phyloP scores from a whole-genome alignment of 2,888 invertebrate species.

The Erebia palarica region DNA sequence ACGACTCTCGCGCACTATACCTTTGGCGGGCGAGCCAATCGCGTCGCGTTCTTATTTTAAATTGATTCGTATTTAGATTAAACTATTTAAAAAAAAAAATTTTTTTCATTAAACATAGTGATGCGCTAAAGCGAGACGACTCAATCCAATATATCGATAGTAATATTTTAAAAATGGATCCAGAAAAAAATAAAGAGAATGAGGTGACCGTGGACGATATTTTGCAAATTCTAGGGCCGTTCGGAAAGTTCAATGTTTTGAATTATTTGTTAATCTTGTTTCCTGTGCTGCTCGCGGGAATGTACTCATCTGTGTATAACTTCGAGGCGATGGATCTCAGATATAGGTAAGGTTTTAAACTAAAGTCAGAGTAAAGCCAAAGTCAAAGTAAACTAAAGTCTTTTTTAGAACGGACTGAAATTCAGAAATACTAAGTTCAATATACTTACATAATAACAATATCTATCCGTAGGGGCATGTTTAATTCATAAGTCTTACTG shows the following conservation, averaged over 20 bases:
- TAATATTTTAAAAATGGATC: constrained; percentile 60
- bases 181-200: constrained; percentile 61
- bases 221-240: constrained; percentile 67
- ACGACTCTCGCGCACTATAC: constrained; percentile 58
- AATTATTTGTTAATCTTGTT: constrained; percentile 68
- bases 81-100: not conserved
- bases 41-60: constrained; percentile 46
- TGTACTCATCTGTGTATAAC: constrained; percentile 75
- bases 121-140: constrained; percentile 30
- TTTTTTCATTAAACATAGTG: constrained; percentile 22
- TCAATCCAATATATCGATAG: not conserved
- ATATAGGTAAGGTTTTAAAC: constrained; percentile 59
- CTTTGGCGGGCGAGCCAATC: constrained; percentile 49
- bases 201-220: constrained; percentile 76
- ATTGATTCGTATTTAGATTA: constrained; percentile 30
- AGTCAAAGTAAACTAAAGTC: too few species aligned
- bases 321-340: constrained; percentile 75
- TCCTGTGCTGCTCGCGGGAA: constrained; percentile 71
- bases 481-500: too few species aligned
- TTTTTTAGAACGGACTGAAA: too few species aligned
- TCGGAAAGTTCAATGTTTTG: constrained; percentile 67
- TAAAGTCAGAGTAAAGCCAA: too few species aligned
- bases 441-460: too few species aligned
- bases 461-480: too few species aligned
- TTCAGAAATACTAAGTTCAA: too few species aligned